A percentile compares a stretch with the other conserved stretches of the same genome.
Conservation (phyloP, 2,797 vertebrate genomes). For the Anisognathus igniventris region DNA sequence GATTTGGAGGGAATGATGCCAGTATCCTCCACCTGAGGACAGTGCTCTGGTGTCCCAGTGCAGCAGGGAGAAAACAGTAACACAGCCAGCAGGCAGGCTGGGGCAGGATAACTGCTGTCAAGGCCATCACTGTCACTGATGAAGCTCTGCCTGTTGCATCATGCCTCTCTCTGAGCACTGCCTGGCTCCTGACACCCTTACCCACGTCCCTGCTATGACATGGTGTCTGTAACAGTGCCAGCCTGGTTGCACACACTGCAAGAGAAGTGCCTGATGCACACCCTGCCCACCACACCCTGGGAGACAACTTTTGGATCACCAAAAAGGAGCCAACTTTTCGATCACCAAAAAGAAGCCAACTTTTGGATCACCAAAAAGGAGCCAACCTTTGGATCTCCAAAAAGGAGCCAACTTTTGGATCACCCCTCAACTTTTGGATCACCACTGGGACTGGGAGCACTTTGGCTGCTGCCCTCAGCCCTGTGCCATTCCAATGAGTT, state of each 20-base stretch:
- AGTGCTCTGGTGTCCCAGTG: accelerated
- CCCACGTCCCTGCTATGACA: accelerated
- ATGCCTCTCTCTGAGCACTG: background rate
- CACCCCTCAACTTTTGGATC: too few species aligned
- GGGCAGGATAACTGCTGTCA: background rate
- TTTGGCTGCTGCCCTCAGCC: background rate
- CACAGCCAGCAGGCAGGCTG: background rate
- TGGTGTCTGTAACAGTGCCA: accelerated
- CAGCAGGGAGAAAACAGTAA: background rate
- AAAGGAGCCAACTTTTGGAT: accelerated
- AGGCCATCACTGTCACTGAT: background rate
- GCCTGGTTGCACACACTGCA: accelerated
- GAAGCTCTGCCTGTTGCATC: background rate
- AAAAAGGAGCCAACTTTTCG: accelerated
- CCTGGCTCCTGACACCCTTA: background rate
- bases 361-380: background rate
- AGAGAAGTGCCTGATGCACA: background rate
- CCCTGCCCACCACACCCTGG: background rate
- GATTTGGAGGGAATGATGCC: background rate
- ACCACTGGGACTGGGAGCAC: background rate
- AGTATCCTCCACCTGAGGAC: background rate
- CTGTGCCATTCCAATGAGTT: accelerated
- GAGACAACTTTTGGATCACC: background rate
- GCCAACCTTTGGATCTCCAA: too few species aligned
- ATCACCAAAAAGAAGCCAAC: too few species aligned